phyloP scores from a whole-genome alignment of 1,140 invertebrate genomes.

The Sarcophaga bullata region DNA sequence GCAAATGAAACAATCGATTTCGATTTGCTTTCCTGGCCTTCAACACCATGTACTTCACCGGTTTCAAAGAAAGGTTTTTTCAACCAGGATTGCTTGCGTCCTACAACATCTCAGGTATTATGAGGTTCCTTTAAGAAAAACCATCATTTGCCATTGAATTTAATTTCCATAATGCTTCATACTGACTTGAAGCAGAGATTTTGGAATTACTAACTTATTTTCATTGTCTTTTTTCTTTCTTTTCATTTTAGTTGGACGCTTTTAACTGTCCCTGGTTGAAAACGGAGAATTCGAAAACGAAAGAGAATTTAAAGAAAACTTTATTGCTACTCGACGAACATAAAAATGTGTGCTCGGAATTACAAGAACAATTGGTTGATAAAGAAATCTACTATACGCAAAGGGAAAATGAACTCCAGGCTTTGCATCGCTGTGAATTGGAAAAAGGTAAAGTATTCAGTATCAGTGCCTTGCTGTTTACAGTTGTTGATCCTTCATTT shows the following conservation, averaged over 20 bases:
- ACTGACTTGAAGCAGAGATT: background rate
- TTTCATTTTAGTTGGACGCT: conserved; percentile 70
- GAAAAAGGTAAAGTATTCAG: conserved; percentile 52
- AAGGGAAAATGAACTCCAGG: conserved; percentile 53
- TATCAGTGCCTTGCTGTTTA: background rate
- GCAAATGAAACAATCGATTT: conserved; percentile 55
- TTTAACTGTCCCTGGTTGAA: conserved; percentile 69
- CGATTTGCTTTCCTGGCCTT: conserved; percentile 43
- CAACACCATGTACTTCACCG: background rate
- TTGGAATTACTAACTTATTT: background rate
- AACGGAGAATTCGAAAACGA: conserved; percentile 68
- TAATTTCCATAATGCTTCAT: background rate
- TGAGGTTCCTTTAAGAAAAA: background rate
- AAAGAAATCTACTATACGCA: conserved; percentile 64
- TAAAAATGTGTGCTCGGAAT: conserved; percentile 66
- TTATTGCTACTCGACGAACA: conserved; percentile 69
- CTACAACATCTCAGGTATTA: background rate
- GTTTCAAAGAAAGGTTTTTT: background rate
- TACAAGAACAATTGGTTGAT: conserved; percentile 68
- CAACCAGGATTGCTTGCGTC: background rate
- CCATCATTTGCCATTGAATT: too few species aligned
- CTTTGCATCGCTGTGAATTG: conserved; percentile 55
- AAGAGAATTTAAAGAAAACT: conserved; percentile 67
- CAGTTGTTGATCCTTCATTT: background rate
- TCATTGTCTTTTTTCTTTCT: background rate